phyloP scores from a whole-genome alignment of 2,113 vertebrate species.

The Lagopus leucura region DNA sequence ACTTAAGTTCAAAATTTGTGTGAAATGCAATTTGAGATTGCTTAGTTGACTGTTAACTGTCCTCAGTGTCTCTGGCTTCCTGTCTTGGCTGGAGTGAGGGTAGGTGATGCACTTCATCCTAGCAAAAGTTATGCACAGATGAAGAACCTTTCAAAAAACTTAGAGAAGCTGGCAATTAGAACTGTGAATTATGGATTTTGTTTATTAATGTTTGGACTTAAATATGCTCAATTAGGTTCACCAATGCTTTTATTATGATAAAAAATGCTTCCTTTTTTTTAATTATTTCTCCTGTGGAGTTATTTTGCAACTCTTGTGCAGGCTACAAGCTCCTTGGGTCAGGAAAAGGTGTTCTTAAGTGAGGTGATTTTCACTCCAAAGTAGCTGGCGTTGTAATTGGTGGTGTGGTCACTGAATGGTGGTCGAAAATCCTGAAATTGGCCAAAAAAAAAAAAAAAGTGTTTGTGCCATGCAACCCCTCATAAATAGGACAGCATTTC shows the following conservation, averaged over 20 bases:
- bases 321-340: background rate
- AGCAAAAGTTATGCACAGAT: no score
- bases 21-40: background rate
- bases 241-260: background rate
- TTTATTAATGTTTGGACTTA: slow-evolving; percentile 29
- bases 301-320: background rate
- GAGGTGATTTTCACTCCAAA: background rate
- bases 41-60: background rate
- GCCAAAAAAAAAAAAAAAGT: background rate
- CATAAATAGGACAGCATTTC: background rate
- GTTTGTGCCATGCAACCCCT: background rate
- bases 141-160: background rate
- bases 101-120: no score
- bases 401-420: background rate
- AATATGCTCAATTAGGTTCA: slow-evolving; percentile 4
- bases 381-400: background rate
- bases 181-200: background rate
- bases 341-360: background rate
- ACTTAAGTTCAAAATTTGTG: background rate
- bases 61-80: background rate
- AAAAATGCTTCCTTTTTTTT: background rate
- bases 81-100: background rate
- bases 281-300: background rate
- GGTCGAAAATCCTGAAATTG: background rate
- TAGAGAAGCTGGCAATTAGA: background rate